These are phyloP conservation scores for Netelia fuscicornis DNA, from an alignment of 2,888 invertebrate genomes.

Conservation along the genomic window DNA sequence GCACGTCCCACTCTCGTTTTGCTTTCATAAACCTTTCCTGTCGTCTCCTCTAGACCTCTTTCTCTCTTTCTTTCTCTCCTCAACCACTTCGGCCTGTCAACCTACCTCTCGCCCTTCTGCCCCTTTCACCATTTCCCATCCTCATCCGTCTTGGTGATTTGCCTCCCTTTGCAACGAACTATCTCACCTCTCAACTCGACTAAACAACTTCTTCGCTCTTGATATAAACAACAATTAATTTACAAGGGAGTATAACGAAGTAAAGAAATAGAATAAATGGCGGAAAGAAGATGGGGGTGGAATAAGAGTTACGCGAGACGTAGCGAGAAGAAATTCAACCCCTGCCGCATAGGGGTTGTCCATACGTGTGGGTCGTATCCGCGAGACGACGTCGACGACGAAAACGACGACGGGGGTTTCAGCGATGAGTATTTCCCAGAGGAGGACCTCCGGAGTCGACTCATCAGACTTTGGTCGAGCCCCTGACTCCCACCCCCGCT, in stretches of 20 bases:
- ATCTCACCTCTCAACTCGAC: slow-evolving; percentile 34
- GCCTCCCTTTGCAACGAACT: slow-evolving; percentile 26
- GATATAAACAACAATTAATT: slow-evolving; percentile 8
- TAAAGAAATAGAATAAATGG: slow-evolving; percentile 12
- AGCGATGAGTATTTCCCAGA: slow-evolving; percentile 82
- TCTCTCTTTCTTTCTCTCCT: slow-evolving; percentile 58
- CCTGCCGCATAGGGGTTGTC: slow-evolving; percentile 14
- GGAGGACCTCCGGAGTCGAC: slow-evolving; percentile 78
- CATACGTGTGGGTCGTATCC: slow-evolving; percentile 21
- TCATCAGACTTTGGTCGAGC: slow-evolving; percentile 78
- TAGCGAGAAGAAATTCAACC: slow-evolving; percentile 52
- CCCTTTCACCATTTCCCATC: slow-evolving; percentile 37
- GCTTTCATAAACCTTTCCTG: slow-evolving; percentile 79
- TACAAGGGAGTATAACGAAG: neutral
- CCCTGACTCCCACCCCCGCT: slow-evolving; percentile 58
- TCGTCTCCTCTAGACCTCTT: slow-evolving; percentile 65
- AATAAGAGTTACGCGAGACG: slow-evolving; percentile 39
- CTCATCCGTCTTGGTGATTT: slow-evolving; percentile 45
- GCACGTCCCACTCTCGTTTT: slow-evolving; percentile 80
- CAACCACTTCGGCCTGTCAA: slow-evolving; percentile 44
- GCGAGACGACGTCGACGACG: slow-evolving; percentile 48
- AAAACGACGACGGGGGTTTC: slow-evolving; percentile 59
- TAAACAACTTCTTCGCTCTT: slow-evolving; percentile 1
- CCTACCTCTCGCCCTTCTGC: slow-evolving; percentile 29
- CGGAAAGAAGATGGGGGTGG: neutral